Base-by-base conservation (phyloP, 2,888 invertebrate genomes). In the Ophion costatus region DNA sequence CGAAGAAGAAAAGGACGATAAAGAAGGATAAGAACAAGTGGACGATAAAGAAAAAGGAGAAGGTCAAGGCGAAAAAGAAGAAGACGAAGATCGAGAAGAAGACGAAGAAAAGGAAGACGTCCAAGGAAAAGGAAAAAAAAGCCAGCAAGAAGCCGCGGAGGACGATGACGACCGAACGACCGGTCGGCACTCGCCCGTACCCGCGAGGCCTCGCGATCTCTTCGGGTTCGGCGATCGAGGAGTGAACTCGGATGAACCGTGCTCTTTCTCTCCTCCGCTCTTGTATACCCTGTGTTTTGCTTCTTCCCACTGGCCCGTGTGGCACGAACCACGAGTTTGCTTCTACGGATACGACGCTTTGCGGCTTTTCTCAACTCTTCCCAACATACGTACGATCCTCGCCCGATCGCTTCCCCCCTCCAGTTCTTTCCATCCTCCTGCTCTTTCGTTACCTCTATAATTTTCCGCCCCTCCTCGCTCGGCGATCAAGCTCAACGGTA, bases 221-320 rank as follows among this genome's bases (percentile, higher is more conserved):
- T 89, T 89, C 89, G 92, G 90, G 92, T 92, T 92, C 91, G 92
- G 89, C 92, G 92, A 91, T 92, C 92, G 92, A 90, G 89, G 88
- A 90, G 90, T 92, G 92, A 92, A 92, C 92, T 92, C 92, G 92
- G 90, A 90, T 92, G 92, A 92, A 92, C 92, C 91, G 90, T 88
- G 89, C 59, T 38, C 82, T 59, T 78, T 61, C 82, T 66, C 82
- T 56, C 38, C 78, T 70, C 79, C 64, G 74, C 66, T 42, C 80
- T 80, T 77, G 67, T 73, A 75, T 38, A 59, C 75, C 57, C 22
- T 42, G 66, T 59, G 38, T 63, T 45, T 70, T 69, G 67, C 79
- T 61, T 70, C 64, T 75, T 74, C 56, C 59, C 61, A 69, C 74
- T 71, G 70, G 45, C 73, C 77, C 45, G 45, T 78, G 77, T 66